Evolutionary conservation across 2,113 vertebrate genomes (phyloP).

Genomic region (Rhinoderma darwinii): DNA sequence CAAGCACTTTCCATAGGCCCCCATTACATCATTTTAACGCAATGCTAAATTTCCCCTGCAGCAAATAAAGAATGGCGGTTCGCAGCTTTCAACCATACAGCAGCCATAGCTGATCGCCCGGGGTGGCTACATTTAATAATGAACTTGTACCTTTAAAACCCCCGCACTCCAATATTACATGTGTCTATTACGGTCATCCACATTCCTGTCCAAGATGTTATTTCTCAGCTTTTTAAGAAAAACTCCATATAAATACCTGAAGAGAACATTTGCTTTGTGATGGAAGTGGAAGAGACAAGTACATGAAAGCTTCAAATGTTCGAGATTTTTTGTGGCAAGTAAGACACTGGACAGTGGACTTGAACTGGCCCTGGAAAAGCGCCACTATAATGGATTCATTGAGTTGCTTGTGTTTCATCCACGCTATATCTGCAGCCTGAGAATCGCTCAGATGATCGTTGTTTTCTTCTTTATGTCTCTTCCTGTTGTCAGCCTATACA

Average conservation of each 20-base stretch:
- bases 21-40: no score
- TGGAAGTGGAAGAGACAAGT: conserved; percentile 89
- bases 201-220: no score
- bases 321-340: conserved; percentile 92
- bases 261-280: conserved; percentile 93
- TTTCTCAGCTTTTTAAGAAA: no score
- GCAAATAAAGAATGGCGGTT: background rate
- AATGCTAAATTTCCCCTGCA: background rate
- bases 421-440: conserved; percentile 87
- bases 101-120: no score
- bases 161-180: no score
- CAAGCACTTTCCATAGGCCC: no score
- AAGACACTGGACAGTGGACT: conserved; percentile 95
- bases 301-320: conserved; percentile 98
- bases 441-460: conserved; percentile 90
- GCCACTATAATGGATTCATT: conserved; percentile 96
- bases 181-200: no score
- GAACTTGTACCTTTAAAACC: no score
- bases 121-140: no score
- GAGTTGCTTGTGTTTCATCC: conserved; percentile 94
- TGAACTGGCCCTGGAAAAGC: conserved; percentile 97
- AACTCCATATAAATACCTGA: conserved; percentile 76
- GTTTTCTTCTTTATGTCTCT: conserved; percentile 92
- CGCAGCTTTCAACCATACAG: no score
- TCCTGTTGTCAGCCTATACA: conserved; percentile 90